Evolutionary conservation across 2,113 vertebrate species (phyloP).

Genomic region (Grammomys dolichurus): DNA sequence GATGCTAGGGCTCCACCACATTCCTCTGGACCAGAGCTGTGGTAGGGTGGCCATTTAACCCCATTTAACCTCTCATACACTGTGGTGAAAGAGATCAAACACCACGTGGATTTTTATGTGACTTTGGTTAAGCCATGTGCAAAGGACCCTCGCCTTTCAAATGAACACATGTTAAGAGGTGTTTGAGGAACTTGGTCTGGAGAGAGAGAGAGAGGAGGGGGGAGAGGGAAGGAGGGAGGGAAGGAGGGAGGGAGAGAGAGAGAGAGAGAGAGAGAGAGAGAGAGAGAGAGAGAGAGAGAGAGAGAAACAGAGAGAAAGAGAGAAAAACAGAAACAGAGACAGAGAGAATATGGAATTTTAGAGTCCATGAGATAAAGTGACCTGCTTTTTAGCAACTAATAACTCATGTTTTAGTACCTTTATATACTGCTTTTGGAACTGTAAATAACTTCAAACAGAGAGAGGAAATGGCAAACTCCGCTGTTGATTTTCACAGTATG

Average conservation of each 20-base stretch:
- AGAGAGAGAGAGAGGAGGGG: not conserved
- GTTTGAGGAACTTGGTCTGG: not conserved
- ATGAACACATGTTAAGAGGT: not conserved
- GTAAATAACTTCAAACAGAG: not conserved
- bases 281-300: too few relatives aligned
- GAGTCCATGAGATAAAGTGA: not conserved
- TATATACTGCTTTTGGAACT: slow-evolving; percentile 16
- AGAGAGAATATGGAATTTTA: not conserved
- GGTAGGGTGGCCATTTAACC: rapidly evolving
- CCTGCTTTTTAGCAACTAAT: not conserved
- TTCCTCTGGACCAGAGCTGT: not conserved
- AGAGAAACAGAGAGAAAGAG: too few relatives aligned
- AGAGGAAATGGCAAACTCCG: not conserved
- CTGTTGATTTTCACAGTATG: not conserved
- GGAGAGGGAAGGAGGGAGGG: too few relatives aligned
- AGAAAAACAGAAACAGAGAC: too few relatives aligned
- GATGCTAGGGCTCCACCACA: not conserved
- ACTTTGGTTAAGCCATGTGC: not conserved
- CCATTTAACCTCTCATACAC: not conserved
- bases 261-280: not conserved
- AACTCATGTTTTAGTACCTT: not conserved
- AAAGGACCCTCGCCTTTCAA: not conserved
- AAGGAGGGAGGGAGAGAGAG: too few relatives aligned
- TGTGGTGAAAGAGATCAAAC: not conserved
- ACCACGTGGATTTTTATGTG: not conserved